Conservation (phyloP, 2,797 vertebrate species). For the Megalops cyprinoides region DNA sequence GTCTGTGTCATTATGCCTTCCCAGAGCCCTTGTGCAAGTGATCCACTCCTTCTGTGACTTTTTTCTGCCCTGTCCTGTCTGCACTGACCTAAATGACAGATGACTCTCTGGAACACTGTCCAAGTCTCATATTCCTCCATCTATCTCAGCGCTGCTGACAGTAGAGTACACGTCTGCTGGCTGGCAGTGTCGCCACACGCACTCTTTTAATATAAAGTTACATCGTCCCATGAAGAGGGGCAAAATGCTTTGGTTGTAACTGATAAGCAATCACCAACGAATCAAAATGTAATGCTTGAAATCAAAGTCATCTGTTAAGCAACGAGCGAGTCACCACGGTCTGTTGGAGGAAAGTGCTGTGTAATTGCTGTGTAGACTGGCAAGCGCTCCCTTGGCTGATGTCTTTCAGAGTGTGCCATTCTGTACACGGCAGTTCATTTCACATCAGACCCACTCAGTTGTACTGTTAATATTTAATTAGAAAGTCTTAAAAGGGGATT, state of each 20-base stretch:
- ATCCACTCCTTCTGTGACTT: conserved; percentile 47
- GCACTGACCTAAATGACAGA: conserved; percentile 59
- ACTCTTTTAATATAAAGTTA: background rate
- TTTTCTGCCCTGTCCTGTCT: conserved; percentile 46
- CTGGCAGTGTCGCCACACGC: too few species aligned
- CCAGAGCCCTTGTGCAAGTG: conserved; percentile 39
- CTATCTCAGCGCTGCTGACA: conserved; percentile 58
- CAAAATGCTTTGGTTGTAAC: conserved; percentile 4
- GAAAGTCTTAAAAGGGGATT: conserved; percentile 56
- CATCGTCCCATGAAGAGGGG: conserved; percentile 13
- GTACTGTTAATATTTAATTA: conserved; percentile 72
- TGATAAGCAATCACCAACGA: conserved; percentile 22
- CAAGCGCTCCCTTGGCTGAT: background rate
- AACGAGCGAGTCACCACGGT: background rate
- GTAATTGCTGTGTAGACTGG: background rate
- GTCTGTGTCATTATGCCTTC: background rate
- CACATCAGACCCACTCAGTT: conserved; percentile 60
- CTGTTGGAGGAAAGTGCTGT: conserved; percentile 11
- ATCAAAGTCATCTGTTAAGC: background rate
- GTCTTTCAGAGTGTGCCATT: conserved; percentile 29
- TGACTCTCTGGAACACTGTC: conserved; percentile 52
- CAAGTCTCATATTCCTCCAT: conserved; percentile 52
- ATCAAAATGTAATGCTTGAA: conserved; percentile 4
- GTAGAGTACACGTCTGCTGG: conserved; percentile 40
- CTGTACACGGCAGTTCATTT: conserved; percentile 55